Base-by-base conservation (phyloP, 1,140 invertebrate genomes). In the Zaprionus davidi region DNA sequence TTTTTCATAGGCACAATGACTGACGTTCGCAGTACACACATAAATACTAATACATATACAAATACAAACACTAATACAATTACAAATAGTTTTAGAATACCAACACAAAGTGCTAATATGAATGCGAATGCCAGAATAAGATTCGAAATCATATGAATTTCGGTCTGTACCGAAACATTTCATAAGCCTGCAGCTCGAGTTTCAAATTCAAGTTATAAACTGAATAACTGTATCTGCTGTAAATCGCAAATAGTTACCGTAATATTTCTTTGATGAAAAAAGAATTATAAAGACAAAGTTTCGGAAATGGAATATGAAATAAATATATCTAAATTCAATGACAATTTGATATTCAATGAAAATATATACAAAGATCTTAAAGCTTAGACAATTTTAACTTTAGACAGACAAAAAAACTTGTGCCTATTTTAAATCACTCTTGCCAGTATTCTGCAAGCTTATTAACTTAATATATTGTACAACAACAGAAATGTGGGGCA, bases 1-100 rank as follows among this genome's bases (percentile, higher is more conserved):
- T 41, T 78, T 81, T 74, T 65, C 17, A 71, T 85, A 84, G 81
- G 81, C 81, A 84, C 81, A 85, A 80, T 84, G 65, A 84, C 81
- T 84, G 81, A 81, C 78, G 78, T 76, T 69, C 65, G 78, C 26
- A 66, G n/a, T 55, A 55, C 17, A 56, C 62, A 53, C 31, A n/a
- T n/a, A 38, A 28, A 34, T 38, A 22, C 17, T 15, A 4, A n/a
- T n/a, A 15, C 38, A n/a, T 13, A 41, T 41, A 41, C 38, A n/a
- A 41, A n/a, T n/a, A 41, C 46, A 51, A 31, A 20, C 31, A 20
- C 24, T 17, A 4, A 24, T 22, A 22, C 20, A 24, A 13, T 22
- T 51, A 51, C 46, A 24, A 51, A 22, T 51, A 51, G 7, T 41
- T 55, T 58, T 15, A 34, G 28, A 28, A 58, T 24, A n/a, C 20